phyloP scores from a whole-genome alignment of 2,113 vertebrate species.

The Tichodroma muraria region DNA sequence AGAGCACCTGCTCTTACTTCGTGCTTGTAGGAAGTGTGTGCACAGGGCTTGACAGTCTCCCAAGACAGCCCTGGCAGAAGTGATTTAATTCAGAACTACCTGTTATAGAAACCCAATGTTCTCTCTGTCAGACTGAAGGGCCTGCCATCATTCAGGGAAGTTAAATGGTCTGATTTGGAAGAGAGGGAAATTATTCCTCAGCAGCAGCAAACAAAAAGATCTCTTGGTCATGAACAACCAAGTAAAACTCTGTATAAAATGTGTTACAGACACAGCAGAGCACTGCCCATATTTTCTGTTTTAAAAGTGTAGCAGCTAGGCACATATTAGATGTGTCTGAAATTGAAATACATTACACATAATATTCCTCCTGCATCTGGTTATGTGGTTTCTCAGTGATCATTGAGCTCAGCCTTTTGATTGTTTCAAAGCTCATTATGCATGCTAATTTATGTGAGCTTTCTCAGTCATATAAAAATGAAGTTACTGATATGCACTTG shows the following conservation, averaged over 20 bases:
- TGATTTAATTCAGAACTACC: neutral
- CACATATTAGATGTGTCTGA: neutral
- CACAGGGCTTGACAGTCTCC: neutral
- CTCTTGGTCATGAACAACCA: neutral
- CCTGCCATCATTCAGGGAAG: neutral
- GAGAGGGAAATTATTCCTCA: neutral
- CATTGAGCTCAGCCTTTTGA: neutral
- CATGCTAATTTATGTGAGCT: neutral
- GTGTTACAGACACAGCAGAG: neutral
- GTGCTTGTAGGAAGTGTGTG: neutral
- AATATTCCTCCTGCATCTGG: neutral
- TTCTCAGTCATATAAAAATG: conserved; percentile 2
- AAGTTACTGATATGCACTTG: neutral
- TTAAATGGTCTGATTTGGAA: neutral
- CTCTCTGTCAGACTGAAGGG: neutral
- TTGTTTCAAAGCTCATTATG: conserved; percentile 18
- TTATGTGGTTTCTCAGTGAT: neutral
- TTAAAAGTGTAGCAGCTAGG: neutral
- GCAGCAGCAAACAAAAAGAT: neutral
- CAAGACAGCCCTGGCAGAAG: neutral
- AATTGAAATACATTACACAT: neutral
- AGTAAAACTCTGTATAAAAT: neutral
- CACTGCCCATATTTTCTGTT: neutral
- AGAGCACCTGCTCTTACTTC: neutral
- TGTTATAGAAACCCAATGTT: neutral